These are phyloP conservation scores for Tragelaphus buxtoni DNA, from an alignment of 2,113 vertebrate genomes.

Conservation along the genomic window DNA sequence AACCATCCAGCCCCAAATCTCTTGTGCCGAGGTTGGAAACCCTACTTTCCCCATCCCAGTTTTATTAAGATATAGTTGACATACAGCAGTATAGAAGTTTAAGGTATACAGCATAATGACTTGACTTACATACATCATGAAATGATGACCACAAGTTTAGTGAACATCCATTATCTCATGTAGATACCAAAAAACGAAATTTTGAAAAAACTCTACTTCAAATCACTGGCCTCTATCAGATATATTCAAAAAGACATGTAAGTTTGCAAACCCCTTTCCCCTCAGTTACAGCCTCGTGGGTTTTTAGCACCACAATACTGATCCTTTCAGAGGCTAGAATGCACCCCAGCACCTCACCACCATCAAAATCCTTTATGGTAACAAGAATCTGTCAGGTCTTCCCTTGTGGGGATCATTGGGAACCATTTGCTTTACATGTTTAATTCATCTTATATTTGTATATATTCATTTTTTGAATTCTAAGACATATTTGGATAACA, in stretches of 20 bases:
- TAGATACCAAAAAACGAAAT: not conserved
- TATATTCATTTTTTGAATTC: not conserved
- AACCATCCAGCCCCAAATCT: not conserved
- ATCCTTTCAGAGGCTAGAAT: not conserved
- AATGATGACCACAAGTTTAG: not conserved
- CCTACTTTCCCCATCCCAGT: not conserved
- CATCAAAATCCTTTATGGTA: not conserved
- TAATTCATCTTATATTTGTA: not conserved
- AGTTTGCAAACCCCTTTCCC: not conserved
- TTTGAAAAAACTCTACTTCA: not conserved
- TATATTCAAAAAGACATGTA: not conserved
- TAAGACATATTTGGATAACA: not conserved
- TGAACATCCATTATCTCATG: not conserved
- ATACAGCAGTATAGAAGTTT: not conserved
- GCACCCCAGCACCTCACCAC: not conserved
- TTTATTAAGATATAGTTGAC: not conserved
- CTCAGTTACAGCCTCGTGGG: not conserved
- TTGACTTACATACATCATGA: not conserved
- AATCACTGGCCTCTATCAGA: not conserved
- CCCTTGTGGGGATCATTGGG: not conserved
- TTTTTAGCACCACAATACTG: not conserved
- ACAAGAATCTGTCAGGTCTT: not conserved
- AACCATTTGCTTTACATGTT: not conserved
- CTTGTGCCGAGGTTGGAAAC: not conserved
- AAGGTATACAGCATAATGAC: not conserved